These are phyloP conservation scores for Penaeus japonicus DNA, from an alignment of 1,140 invertebrate species.

Conservation along the genomic window DNA sequence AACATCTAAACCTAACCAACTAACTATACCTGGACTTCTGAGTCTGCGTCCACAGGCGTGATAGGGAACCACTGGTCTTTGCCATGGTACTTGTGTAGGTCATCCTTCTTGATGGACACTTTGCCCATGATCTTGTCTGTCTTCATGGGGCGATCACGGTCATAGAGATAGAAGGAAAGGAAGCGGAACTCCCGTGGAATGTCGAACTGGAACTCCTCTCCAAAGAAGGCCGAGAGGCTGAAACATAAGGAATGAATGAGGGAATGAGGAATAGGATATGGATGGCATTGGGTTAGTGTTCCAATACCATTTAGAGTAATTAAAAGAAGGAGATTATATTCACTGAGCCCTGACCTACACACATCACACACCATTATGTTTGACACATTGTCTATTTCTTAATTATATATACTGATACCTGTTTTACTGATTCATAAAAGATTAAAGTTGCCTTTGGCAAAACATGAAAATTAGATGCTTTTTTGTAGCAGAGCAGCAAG, in stretches of 20 bases:
- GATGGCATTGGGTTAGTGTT: background rate
- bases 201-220: constrained; percentile 91
- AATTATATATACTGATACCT: too few species aligned
- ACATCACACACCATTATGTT: too few species aligned
- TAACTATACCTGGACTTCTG: constrained; percentile 79
- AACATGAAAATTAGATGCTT: too few species aligned
- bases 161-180: constrained; percentile 85
- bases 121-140: constrained; percentile 85
- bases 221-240: constrained; percentile 82
- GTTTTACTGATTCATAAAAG: too few species aligned
- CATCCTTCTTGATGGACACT: constrained; percentile 86
- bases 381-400: too few species aligned
- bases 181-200: constrained; percentile 87
- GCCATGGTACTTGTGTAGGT: constrained; percentile 83
- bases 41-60: constrained; percentile 82
- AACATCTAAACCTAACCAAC: background rate
- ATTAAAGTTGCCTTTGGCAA: too few species aligned
- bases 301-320: too few species aligned
- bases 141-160: constrained; percentile 78
- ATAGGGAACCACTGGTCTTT: constrained; percentile 93
- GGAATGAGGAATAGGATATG: background rate
- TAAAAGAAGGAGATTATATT: too few species aligned
- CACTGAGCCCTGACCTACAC: too few species aligned
- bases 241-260: constrained; percentile 58
- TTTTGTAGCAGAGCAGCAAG: too few species aligned